Conservation (phyloP, 1,140 invertebrate species). For the Amyelois transitella region DNA sequence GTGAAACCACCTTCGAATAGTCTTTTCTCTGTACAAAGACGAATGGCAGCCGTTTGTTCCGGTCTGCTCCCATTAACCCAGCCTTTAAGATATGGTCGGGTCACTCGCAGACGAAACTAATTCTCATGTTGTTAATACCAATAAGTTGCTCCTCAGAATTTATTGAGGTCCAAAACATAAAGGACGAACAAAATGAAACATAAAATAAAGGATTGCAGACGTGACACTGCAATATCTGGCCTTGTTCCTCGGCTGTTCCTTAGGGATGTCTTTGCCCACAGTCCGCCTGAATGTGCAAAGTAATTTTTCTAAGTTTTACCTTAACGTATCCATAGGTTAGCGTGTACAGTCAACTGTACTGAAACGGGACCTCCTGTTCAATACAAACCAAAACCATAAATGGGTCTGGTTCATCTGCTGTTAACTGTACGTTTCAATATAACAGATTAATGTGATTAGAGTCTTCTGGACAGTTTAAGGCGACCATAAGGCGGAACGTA, state of each 20-base stretch:
- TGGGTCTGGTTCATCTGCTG: too few species aligned
- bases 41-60: constrained; percentile 29
- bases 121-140: constrained; percentile 26
- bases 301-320: neutral
- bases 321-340: neutral
- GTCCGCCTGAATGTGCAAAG: neutral
- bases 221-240: neutral
- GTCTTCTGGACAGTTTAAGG: too few species aligned
- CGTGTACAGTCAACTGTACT: neutral
- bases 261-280: neutral
- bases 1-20: too few species aligned
- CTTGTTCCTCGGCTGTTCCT: neutral
- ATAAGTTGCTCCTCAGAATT: constrained; percentile 21
- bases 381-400: too few species aligned
- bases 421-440: too few species aligned
- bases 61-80: constrained; percentile 33
- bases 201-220: neutral
- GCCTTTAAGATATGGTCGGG: constrained; percentile 23
- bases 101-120: constrained; percentile 24
- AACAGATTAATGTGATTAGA: too few species aligned
- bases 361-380: too few species aligned
- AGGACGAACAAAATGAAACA: neutral
- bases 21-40: constrained; percentile 21
- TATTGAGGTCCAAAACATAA: constrained; percentile 23
- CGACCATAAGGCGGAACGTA: too few species aligned